A percentile compares a stretch with the other conserved stretches of the same genome.
Evolutionary conservation across 2,113 vertebrate species (phyloP).

Genomic region (Limnothrissa miodon): DNA sequence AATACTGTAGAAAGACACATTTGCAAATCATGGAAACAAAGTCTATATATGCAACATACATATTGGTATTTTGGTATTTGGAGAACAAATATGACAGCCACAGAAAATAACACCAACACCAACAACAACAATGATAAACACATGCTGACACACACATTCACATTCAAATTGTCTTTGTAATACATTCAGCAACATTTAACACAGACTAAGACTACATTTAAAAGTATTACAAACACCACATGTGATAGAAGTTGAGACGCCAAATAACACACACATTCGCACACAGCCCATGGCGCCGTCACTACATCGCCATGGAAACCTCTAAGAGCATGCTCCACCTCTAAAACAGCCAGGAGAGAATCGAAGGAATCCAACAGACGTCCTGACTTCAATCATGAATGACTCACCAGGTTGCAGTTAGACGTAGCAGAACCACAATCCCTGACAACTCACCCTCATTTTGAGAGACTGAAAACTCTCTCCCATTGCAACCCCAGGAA

Average conservation of each 20-base stretch:
- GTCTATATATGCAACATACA: not conserved
- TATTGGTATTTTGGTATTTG: not conserved
- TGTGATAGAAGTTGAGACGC: not conserved
- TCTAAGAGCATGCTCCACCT: not conserved
- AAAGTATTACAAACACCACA: not conserved
- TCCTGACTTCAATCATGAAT: not conserved
- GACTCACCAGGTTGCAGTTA: not conserved
- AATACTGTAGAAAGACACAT: not conserved
- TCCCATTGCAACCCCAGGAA: not conserved
- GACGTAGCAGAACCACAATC: not conserved
- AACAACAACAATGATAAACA: not conserved
- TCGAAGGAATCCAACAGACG: not conserved
- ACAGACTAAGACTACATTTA: not conserved
- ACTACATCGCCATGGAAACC: slow-evolving; percentile 14
- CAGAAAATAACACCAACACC: not conserved
- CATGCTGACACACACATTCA: not conserved
- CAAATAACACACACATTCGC: slow-evolving; percentile 25
- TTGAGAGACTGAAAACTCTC: not conserved
- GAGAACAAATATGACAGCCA: not conserved
- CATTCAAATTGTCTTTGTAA: slow-evolving; percentile 4
- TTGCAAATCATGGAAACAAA: not conserved
- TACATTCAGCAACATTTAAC: slow-evolving; percentile 34
- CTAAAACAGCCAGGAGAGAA: not conserved
- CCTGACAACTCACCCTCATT: not conserved
- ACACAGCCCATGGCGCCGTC: not conserved